Conservation (phyloP, 2,888 invertebrate species). For the Athalia circularis region DNA sequence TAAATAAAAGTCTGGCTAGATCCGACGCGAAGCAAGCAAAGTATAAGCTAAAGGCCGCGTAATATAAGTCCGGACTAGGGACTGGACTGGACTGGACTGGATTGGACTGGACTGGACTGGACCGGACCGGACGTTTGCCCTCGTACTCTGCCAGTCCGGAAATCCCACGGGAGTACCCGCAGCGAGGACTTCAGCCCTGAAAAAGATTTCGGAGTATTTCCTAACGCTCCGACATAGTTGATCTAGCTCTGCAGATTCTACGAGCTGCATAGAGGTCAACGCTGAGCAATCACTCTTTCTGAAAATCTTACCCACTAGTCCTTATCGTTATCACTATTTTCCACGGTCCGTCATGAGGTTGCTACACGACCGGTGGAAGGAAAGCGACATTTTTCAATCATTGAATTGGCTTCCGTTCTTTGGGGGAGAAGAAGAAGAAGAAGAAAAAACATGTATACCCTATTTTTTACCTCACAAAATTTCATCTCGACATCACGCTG, state of each 20-base stretch:
- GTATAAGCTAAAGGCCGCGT: too few relatives aligned
- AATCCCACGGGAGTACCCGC: slow-evolving; percentile 29
- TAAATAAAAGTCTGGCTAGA: too few relatives aligned
- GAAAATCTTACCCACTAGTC: background rate
- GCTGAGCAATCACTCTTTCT: slow-evolving; percentile 29
- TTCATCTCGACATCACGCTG: too few relatives aligned
- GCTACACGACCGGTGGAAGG: background rate
- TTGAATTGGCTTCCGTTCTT: background rate
- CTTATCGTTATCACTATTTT: slow-evolving; percentile 31
- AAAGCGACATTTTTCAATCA: background rate
- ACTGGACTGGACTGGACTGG: too few relatives aligned
- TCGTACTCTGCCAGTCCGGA: background rate
- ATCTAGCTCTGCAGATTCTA: background rate
- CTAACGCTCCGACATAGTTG: background rate
- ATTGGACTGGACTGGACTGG: too few relatives aligned
- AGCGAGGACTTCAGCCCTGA: background rate
- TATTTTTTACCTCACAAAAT: too few relatives aligned
- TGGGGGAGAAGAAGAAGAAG: background rate
- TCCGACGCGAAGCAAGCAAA: too few relatives aligned
- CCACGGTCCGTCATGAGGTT: background rate
- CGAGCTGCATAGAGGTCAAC: background rate
- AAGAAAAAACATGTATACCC: background rate
- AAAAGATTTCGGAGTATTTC: slow-evolving; percentile 18
- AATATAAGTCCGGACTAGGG: too few relatives aligned
- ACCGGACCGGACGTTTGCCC: too few relatives aligned